Conservation (phyloP, 2,888 invertebrate species). For the Prosapia bicincta region DNA sequence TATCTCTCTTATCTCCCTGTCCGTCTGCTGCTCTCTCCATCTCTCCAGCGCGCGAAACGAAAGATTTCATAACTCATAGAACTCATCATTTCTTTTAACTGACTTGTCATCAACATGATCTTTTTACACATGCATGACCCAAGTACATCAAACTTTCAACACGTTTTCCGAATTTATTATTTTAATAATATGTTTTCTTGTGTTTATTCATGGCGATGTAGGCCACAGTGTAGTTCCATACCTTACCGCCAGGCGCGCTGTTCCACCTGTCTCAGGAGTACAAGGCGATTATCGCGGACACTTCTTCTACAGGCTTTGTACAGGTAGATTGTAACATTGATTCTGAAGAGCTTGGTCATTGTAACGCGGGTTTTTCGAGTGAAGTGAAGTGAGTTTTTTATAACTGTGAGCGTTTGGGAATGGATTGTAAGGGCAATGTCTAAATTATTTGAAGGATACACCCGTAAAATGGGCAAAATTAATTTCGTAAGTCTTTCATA, state of each 20-base stretch:
- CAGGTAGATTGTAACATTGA: too few species aligned
- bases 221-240: neutral
- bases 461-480: neutral
- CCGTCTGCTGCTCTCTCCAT: too few species aligned
- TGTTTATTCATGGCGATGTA: neutral
- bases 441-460: neutral
- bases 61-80: too few species aligned
- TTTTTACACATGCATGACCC: too few species aligned
- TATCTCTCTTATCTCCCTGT: too few species aligned
- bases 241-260: neutral
- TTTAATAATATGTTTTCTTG: too few species aligned
- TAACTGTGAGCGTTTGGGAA: neutral
- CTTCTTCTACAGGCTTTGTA: neutral
- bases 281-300: neutral
- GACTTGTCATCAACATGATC: too few species aligned
- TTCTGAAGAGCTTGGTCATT: neutral
- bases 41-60: too few species aligned
- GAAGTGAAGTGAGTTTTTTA: neutral
- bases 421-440: neutral
- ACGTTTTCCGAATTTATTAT: too few species aligned
- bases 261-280: neutral
- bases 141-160: too few species aligned
- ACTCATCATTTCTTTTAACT: too few species aligned
- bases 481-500: neutral
- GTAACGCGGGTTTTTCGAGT: neutral